Evolutionary conservation across 1,140 invertebrate species (phyloP).

Genomic region (Listronotus bonariensis): DNA sequence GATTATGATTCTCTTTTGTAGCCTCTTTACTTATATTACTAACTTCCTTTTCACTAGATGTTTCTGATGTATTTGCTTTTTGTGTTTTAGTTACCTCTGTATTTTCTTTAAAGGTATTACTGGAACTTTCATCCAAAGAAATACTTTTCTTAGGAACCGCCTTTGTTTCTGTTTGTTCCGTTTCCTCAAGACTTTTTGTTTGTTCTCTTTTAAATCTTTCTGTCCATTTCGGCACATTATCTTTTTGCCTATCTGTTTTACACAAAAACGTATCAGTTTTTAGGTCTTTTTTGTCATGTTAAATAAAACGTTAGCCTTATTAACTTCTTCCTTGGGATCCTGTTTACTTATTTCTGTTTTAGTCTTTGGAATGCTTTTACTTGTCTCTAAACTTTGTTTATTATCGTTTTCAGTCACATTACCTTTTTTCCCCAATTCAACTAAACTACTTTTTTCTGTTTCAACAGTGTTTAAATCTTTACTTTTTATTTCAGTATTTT

Average conservation of each 20-base stretch:
- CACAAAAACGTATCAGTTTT: conserved; percentile 30
- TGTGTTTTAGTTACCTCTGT: too few relatives aligned
- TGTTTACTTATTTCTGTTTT: not conserved
- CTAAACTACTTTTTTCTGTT: too few relatives aligned
- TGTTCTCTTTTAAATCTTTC: conserved; percentile 1
- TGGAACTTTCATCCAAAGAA: not conserved
- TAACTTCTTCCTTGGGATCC: not conserved
- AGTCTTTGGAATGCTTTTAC: not conserved
- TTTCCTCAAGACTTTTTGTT: not conserved
- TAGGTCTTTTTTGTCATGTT: conserved; percentile 13
- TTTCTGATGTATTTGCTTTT: not conserved
- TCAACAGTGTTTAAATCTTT: too few relatives aligned
- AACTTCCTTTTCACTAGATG: conserved; percentile 1
- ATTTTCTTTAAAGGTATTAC: too few relatives aligned
- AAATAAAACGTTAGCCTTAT: conserved; percentile 6
- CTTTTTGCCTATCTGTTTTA: conserved; percentile 10
- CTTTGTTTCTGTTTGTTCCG: not conserved
- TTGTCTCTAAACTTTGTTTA: not conserved
- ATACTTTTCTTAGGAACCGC: not conserved
- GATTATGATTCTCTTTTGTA: not conserved
- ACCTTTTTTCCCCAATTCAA: too few relatives aligned
- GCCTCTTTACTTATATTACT: not conserved
- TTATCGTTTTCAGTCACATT: not conserved
- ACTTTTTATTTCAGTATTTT: too few relatives aligned
- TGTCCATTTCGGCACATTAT: not conserved